Conservation (phyloP, 2,888 invertebrate species). For the Leucania comma region DNA sequence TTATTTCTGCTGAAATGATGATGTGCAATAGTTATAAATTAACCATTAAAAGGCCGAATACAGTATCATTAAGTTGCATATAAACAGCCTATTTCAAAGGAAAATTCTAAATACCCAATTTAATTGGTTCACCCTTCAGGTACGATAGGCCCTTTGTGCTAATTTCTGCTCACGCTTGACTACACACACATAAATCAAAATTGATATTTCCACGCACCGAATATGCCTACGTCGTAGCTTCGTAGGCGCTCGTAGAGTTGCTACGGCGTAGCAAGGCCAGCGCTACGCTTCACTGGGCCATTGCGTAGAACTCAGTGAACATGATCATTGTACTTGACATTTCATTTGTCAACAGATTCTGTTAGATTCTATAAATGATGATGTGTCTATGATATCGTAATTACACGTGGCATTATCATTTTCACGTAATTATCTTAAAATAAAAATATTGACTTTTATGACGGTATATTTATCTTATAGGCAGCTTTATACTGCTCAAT, state of each 20-base stretch:
- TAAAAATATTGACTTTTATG: too few species aligned
- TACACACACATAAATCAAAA: slow-evolving; percentile 43
- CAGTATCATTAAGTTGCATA: too few species aligned
- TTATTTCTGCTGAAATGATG: too few species aligned
- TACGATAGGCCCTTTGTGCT: slow-evolving; percentile 7
- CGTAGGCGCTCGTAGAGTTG: slow-evolving; percentile 69
- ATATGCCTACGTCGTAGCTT: slow-evolving; percentile 60
- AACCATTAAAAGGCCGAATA: too few species aligned
- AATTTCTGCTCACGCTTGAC: slow-evolving; percentile 22
- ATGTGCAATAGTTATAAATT: too few species aligned
- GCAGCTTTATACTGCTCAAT: too few species aligned
- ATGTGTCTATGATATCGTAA: neutral
- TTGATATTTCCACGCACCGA: slow-evolving; percentile 34
- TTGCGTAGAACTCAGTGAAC: slow-evolving; percentile 50
- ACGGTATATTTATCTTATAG: too few species aligned
- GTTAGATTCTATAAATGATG: slow-evolving; percentile 22
- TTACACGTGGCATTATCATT: neutral
- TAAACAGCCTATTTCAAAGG: neutral
- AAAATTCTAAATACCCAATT: neutral
- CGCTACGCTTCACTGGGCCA: slow-evolving; percentile 50
- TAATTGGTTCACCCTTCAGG: neutral
- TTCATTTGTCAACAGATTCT: slow-evolving; percentile 36
- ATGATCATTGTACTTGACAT: slow-evolving; percentile 35
- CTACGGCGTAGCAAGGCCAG: slow-evolving; percentile 68
- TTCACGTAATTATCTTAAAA: neutral